Percentiles rank a stretch among this genome's conserved stretches.
phyloP scores from a whole-genome alignment of 2,888 invertebrate species.

The Adelphocoris suturalis region DNA sequence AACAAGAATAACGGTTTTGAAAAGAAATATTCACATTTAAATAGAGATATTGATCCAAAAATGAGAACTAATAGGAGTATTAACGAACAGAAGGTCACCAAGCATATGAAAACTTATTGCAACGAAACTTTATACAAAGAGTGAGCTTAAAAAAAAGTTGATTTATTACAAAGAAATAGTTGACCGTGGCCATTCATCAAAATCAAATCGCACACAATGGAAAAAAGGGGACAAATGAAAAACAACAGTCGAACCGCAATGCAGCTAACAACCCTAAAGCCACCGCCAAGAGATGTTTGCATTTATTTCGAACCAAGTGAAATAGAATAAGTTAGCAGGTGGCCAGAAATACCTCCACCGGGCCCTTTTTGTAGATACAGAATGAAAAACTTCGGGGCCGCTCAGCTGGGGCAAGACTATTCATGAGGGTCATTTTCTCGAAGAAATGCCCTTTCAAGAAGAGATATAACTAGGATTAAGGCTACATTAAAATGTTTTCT shows the following conservation, averaged over 20 bases:
- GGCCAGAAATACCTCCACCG: neutral
- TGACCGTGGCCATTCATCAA: no score
- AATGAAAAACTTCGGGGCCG: neutral
- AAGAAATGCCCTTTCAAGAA: slow-evolving; percentile 1
- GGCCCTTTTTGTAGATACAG: neutral
- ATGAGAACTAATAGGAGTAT: no score
- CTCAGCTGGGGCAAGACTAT: neutral
- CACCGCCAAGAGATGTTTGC: neutral
- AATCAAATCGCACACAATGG: no score
- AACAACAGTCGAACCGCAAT: neutral
- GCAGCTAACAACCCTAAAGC: neutral
- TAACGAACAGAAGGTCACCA: no score
- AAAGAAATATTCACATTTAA: no score
- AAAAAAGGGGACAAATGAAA: neutral
- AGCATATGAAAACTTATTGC: no score
- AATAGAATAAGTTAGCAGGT: neutral
- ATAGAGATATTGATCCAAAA: no score
- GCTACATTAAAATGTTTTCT: neutral
- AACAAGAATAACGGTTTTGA: no score
- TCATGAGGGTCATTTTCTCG: slow-evolving; percentile 21
- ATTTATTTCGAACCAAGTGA: neutral
- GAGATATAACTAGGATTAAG: slow-evolving; percentile 5
- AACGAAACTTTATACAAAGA: no score
- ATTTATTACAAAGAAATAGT: no score
- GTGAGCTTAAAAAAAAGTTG: no score